phyloP scores from a whole-genome alignment of 2,888 invertebrate species.

The Creontiades dilutus region DNA sequence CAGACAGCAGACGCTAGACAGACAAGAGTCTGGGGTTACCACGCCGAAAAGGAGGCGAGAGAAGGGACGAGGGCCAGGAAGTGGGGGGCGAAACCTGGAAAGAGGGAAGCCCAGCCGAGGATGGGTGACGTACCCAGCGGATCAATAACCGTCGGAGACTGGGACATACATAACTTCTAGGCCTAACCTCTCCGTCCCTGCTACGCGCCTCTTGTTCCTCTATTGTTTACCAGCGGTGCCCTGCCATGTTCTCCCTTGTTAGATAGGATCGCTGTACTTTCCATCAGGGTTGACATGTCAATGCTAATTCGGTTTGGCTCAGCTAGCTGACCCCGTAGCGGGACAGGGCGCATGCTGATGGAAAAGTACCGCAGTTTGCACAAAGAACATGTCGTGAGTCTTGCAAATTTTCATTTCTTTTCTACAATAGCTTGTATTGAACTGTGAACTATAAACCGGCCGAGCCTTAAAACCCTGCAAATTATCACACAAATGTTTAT shows the following conservation, averaged over 20 bases:
- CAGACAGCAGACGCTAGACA: slow-evolving; percentile 61
- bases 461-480: too few species aligned
- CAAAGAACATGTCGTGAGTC: too few species aligned
- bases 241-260: slow-evolving; percentile 29
- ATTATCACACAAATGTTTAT: too few species aligned
- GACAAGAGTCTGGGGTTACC: slow-evolving; percentile 56
- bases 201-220: slow-evolving; percentile 43
- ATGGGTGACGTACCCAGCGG: slow-evolving; percentile 59
- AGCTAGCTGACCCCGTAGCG: neutral
- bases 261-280: slow-evolving; percentile 2
- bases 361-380: neutral
- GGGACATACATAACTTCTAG: slow-evolving; percentile 59
- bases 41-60: neutral
- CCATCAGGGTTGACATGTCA: neutral
- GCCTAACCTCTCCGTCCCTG: slow-evolving; percentile 2
- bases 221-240: slow-evolving; percentile 8
- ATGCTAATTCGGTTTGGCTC: neutral
- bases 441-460: too few species aligned
- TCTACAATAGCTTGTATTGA: too few species aligned
- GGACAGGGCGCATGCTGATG: neutral
- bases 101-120: slow-evolving; percentile 45
- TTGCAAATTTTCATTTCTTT: too few species aligned
- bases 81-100: slow-evolving; percentile 38
- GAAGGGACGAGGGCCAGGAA: neutral
- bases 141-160: slow-evolving; percentile 61